Base-by-base conservation (phyloP, 2,113 vertebrate species). In the Rana temporaria region DNA sequence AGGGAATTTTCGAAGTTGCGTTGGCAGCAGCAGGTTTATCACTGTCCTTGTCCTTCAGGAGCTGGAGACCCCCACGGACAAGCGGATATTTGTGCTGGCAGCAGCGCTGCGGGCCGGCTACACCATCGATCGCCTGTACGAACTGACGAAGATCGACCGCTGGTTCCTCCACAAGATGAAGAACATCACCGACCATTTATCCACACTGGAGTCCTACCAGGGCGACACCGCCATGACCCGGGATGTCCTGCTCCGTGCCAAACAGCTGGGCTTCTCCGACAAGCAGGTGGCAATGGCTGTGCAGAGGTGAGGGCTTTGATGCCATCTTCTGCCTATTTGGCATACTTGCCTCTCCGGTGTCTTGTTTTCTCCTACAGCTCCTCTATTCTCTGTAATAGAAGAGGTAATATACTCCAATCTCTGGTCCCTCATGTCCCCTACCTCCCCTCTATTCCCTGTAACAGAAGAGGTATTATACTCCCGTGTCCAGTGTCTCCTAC, bases 131-230 rank as follows among this genome's bases (percentile, higher is more conserved):
- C 94, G 94, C 52, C 96, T 99, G 32, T 97, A 99, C 0, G 92
- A 96, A 56, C 95, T 99, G 84, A 99, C 98, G 1, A 97, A 96
- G 89, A 99, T 99, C 0, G 96, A 99, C 92, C 95, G 95, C 88
- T 99, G 97, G 98, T 99, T 99, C 90, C 93, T 99, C 85, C 89
- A 99, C 91, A 96, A 98, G 85, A 99, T 99, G 97, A 97, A 97
- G 89, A 96, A 95, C 89, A 98, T 99, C 18, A 72, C 94, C 0
- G 93, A 96, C 84, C 96, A 98, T 0, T 74, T 94, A 1, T 81
- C 87, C 52, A 90, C 94, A 85, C 91, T 99, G 80, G 95, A 98
- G 85, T 91, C 90, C 0, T 98, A 92, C 90, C 95, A 93, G 0
- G 87, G 92, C 0, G 91, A 91, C 88, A 93, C 90, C 24, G 17